Base-by-base conservation (phyloP, 2,888 invertebrate species). In the Sarcophaga subvicina region DNA sequence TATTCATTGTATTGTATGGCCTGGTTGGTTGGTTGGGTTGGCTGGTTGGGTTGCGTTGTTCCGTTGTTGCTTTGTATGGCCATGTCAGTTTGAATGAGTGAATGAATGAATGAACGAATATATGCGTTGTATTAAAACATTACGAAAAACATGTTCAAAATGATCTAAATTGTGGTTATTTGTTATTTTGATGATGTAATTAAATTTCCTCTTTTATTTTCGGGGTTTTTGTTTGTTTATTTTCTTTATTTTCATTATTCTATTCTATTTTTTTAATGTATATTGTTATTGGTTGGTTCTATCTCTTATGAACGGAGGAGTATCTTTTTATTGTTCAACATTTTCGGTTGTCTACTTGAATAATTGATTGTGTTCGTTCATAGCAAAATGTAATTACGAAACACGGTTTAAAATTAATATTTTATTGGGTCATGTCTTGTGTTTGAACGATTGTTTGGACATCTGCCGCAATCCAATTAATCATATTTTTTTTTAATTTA, bases 181-280 rank as follows among this genome's bases (percentile, higher is more conserved):
- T 79, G 78, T 83, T 83, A 63, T 78, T 67, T 79, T 83, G 83
- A 83, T 83, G 73, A 79, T 83, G 78, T 69, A 78, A 79, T 78
- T 79, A 83, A 69, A 63, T 73, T 79, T 82, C 63, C 37, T n/a
- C 59, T 77, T 82, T 72, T 73, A 47, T 79, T 82, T 62, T 64
- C 27, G 47, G 25, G 76, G 25, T 63, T 64, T n/a, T 63, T n/a
- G 49, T 63, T 73, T 71, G 54, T 27, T 62, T 72, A 60, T 54
- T 59, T 47, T 22, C 49, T 63, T 62, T 63, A 20, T 63, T 11
- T 11, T 63, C 8, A 10, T 37, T 37, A 37, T 37, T 27, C 5
- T 37, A 8, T 37, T 37, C 2, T 37, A 2, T 8, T 37, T 37
- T 10, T 6, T n/a, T 54, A 14, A 62, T 20, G n/a, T n/a, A 62